Percentiles rank a stretch among this genome's conserved stretches.
These are phyloP conservation scores for Cerceris ruficornis DNA, from an alignment of 2,888 invertebrate genomes.

Conservation along the genomic window DNA sequence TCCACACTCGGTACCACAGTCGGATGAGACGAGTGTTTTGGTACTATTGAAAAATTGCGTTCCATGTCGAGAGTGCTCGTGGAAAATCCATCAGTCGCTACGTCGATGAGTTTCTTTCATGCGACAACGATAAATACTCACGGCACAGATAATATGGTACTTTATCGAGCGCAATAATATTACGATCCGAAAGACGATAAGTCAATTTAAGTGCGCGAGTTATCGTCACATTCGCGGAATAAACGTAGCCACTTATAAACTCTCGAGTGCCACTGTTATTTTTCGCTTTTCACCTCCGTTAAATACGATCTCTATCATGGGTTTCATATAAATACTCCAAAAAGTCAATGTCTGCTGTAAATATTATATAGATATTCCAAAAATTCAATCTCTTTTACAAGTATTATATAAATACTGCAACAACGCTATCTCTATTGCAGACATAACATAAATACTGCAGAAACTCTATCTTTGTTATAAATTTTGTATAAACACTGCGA, in stretches of 20 bases:
- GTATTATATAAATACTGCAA: too few species aligned
- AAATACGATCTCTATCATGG: background rate
- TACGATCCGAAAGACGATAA: slow-evolving; percentile 13
- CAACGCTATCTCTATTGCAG: too few species aligned
- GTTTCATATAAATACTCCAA: background rate
- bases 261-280: background rate
- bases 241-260: background rate
- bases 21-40: background rate
- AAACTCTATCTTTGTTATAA: too few species aligned
- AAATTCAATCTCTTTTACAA: too few species aligned
- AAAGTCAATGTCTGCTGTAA: background rate
- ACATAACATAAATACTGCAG: too few species aligned
- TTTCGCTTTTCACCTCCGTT: background rate
- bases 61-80: background rate
- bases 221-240: slow-evolving; percentile 1
- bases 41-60: background rate
- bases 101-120: background rate
- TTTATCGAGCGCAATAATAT: slow-evolving; percentile 28
- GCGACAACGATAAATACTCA: background rate
- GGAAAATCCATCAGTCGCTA: background rate
- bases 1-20: too few species aligned
- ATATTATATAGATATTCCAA: background rate
- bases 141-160: slow-evolving; percentile 17
- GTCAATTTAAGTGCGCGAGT: background rate
- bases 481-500: too few species aligned